phyloP scores from a whole-genome alignment of 2,113 vertebrate species.

The Ptilonorhynchus violaceus region DNA sequence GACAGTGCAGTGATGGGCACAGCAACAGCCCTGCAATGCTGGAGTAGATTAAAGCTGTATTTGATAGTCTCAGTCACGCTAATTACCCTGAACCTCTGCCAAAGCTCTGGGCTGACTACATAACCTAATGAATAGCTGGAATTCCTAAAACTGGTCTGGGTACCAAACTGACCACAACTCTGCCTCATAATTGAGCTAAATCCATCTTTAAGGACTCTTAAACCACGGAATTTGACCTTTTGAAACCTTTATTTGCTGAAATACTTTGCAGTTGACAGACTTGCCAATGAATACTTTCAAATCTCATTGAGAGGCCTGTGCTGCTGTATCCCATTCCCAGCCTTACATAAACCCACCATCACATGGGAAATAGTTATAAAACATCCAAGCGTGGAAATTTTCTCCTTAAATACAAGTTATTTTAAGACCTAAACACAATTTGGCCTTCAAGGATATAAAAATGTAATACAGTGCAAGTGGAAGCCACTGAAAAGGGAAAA shows the following conservation, averaged over 20 bases:
- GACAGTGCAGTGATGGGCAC: not conserved
- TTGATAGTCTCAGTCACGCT: not conserved
- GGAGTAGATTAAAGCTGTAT: not conserved
- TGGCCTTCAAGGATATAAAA: not conserved
- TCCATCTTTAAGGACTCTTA: not conserved
- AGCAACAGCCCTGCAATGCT: not conserved
- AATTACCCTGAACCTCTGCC: not conserved
- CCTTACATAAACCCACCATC: not conserved
- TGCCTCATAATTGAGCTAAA: not conserved
- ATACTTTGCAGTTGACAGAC: not conserved
- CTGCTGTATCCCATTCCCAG: not conserved
- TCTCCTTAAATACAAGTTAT: not conserved
- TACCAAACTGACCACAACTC: not conserved
- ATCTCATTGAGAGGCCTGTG: not conserved
- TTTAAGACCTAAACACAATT: not conserved
- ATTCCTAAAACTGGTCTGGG: not conserved
- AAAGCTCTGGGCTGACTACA: not conserved
- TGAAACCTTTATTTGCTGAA: slow-evolving; percentile 23
- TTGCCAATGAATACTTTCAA: not conserved
- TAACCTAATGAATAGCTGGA: not conserved
- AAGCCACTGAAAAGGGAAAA: not conserved
- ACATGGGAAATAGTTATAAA: not conserved
- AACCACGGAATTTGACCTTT: slow-evolving; percentile 13
- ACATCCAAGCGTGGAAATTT: not conserved
- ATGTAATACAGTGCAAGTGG: not conserved